Percentiles rank a stretch among this genome's conserved stretches.
Conservation (phyloP, 37 sponge, comb jelly and placozoan genomes). For the Spongilla lacustris region DNA sequence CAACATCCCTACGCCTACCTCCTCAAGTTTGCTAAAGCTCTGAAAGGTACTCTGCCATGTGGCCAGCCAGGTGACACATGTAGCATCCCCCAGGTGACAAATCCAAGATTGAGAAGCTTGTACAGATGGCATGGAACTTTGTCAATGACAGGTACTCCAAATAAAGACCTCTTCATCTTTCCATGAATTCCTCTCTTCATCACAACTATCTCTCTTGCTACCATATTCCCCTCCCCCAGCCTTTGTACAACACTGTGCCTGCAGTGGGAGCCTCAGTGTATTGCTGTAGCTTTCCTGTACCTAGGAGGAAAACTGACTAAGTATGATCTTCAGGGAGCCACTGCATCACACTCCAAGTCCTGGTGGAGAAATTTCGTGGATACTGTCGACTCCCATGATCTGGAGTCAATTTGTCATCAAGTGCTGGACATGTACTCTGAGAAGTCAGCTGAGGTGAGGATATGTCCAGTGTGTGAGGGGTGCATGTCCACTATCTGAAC, state of each 20-base stretch:
- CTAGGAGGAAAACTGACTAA: conserved; percentile 83
- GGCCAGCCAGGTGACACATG: neutral
- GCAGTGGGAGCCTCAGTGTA: conserved; percentile 88
- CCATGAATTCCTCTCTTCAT: neutral
- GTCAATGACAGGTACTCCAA: conserved; percentile 87
- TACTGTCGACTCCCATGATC: conserved; percentile 76
- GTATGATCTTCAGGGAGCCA: conserved; percentile 55
- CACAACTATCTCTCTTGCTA: too few relatives aligned
- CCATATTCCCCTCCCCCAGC: conserved; percentile 20
- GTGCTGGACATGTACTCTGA: conserved; percentile 73
- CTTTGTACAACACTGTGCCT: conserved; percentile 86
- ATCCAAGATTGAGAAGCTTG: conserved; percentile 76
- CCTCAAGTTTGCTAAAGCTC: conserved; percentile 83
- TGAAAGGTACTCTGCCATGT: conserved; percentile 60
- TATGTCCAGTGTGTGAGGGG: too few relatives aligned
- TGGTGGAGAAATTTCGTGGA: conserved; percentile 93
- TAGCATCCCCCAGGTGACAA: conserved; percentile 51
- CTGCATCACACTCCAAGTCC: conserved; percentile 42
- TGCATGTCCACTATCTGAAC: neutral
- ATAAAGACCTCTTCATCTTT: too few relatives aligned
- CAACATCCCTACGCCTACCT: conserved; percentile 87
- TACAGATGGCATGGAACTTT: conserved; percentile 95
- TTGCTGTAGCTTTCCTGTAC: conserved; percentile 87
- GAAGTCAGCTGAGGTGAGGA: neutral
- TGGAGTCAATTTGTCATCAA: conserved; percentile 78